phyloP scores from a whole-genome alignment of 2,888 invertebrate genomes.

The Amitus sp. region DNA sequence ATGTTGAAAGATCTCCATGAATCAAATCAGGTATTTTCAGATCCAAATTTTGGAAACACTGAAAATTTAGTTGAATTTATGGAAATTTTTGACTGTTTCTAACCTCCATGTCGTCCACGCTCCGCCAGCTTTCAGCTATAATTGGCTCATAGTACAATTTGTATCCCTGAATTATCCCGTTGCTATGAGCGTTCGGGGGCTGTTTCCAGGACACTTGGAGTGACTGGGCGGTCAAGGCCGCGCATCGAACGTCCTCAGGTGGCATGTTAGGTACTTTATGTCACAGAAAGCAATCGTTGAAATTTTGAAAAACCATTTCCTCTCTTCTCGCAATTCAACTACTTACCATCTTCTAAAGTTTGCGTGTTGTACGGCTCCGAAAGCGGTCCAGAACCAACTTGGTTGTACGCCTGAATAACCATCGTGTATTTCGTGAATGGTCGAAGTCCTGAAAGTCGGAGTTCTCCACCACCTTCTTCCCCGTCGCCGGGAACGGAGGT shows the following conservation, averaged over 20 bases:
- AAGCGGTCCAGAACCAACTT: constrained; percentile 78
- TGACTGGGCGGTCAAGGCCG: constrained; percentile 78
- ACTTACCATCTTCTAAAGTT: constrained; percentile 79
- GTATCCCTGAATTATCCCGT: constrained; percentile 82
- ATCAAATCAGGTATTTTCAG: too few relatives aligned
- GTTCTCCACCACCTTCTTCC: constrained; percentile 75
- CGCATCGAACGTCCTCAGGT: constrained; percentile 82
- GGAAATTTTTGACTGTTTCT: constrained; percentile 20
- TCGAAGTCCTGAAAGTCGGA: constrained; percentile 72
- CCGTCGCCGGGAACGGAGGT: constrained; percentile 76
- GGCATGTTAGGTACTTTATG: constrained; percentile 78
- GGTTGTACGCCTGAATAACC: constrained; percentile 79
- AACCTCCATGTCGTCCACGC: constrained; percentile 62
- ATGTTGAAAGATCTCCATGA: too few relatives aligned
- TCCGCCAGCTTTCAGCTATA: constrained; percentile 69
- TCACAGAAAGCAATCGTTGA: not conserved
- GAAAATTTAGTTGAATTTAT: not conserved
- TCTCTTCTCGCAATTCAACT: constrained; percentile 26
- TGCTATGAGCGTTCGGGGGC: constrained; percentile 77
- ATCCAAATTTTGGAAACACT: not conserved
- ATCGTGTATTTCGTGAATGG: constrained; percentile 77
- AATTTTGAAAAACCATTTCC: not conserved
- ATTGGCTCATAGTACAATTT: constrained; percentile 77
- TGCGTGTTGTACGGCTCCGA: constrained; percentile 76
- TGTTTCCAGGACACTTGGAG: constrained; percentile 85